These are phyloP conservation scores for Harmothoe impar DNA, from an alignment of 2,888 invertebrate species.

Conservation along the genomic window DNA sequence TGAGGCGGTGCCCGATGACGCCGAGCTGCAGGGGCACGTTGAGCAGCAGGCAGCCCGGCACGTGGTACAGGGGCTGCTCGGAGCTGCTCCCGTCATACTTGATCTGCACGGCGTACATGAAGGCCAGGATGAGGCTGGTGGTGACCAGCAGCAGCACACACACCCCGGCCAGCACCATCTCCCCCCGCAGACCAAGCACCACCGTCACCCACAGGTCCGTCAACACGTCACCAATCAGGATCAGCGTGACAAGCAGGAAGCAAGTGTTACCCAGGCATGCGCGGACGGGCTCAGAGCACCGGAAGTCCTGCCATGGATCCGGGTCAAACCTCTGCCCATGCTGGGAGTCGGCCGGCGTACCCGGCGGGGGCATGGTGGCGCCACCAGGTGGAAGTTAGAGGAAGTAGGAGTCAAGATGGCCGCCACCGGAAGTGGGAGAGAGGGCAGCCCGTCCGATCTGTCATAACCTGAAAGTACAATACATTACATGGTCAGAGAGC, in stretches of 20 bases:
- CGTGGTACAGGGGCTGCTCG: slow-evolving; percentile 6
- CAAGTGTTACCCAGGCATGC: slow-evolving; percentile 52
- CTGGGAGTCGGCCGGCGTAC: slow-evolving; percentile 8
- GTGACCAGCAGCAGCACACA: slow-evolving; percentile 42
- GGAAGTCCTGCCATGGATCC: slow-evolving; percentile 48
- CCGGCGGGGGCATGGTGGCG: slow-evolving; percentile 16
- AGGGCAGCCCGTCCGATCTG: not conserved
- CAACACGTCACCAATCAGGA: slow-evolving; percentile 64
- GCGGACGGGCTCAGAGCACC: slow-evolving; percentile 53
- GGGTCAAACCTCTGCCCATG: not conserved
- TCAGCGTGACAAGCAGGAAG: slow-evolving; percentile 67
- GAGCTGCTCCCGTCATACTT: not conserved
- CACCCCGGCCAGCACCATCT: slow-evolving; percentile 60
- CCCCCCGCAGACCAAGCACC: slow-evolving; percentile 57
- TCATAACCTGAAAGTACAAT: slow-evolving; percentile 30
- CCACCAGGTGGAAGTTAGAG: not conserved
- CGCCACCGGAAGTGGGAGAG: not conserved
- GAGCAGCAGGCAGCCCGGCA: slow-evolving; percentile 64
- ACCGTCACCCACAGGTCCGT: slow-evolving; percentile 67
- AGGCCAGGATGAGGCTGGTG: slow-evolving; percentile 42
- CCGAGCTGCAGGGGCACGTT: slow-evolving; percentile 70
- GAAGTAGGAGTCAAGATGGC: not conserved
- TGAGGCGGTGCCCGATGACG: slow-evolving; percentile 64
- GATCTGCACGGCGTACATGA: slow-evolving; percentile 63
- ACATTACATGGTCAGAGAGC: not conserved